Evolutionary conservation across 2,797 vertebrate genomes (phyloP), one percentile per base, ranked within the genome.

Genomic region (Peromyscus nudipes): DNA sequence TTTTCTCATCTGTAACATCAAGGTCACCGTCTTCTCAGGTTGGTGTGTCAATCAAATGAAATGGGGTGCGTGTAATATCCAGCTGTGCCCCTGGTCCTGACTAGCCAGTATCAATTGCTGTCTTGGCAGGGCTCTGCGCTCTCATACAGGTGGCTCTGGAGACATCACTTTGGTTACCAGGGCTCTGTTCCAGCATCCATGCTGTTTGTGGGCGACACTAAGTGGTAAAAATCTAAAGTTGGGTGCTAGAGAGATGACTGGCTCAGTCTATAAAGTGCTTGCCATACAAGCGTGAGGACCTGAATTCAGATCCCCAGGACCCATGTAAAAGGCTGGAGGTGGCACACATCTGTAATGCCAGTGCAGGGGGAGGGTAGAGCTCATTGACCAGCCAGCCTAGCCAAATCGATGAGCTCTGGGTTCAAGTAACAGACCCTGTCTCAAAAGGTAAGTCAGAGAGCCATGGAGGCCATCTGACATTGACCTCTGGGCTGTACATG

Each of bases 1-100:
- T 57, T 29, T 96, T 52, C 57, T 97, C 69, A 60, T 46, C 52
- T 84, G 31, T 71, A 83, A 89, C 60, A n/a, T 77, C 34, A 75
- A 91, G 67, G n/a, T 34, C 14, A 5, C 67, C 75, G 27, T n/a
- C 82, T 94, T 90, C 17, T 0, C 57, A 49, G 57, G 37, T 86
- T 94, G 83, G 57, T n/a, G 9, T 86, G 81, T 43, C 40, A 65
- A 3, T 86, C 64, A 52, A 17, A 73, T 17, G 34, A 92, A 80
- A 46, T 13, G 31, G 64, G 10, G 1, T 65, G 6, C 84, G 46
- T 71, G 75, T 67, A 92, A 71, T 76, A 71, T 65, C 34, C 43
- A 16, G 0, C 57, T 14, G 12, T 71, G 71, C 46, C 11, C 43
- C 79, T 91, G 86, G 69, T 93, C 43, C 67, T 82, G 14, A 40